A percentile compares a stretch with the other conserved stretches of the same genome.
These are phyloP conservation scores for Polylopha cassiicola DNA, from an alignment of 2,888 invertebrate genomes.

Conservation along the genomic window DNA sequence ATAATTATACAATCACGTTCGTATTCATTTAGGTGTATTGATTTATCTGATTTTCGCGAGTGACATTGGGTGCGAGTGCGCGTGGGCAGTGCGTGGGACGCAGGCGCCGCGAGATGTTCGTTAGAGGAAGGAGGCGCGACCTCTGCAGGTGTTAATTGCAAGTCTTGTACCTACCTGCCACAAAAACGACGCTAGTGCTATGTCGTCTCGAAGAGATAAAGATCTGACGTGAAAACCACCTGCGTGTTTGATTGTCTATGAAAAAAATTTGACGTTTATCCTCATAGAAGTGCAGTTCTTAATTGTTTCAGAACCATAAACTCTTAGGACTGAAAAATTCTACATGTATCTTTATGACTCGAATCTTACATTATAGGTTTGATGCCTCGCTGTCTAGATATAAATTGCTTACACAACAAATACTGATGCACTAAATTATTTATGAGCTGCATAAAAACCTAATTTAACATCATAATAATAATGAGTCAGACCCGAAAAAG, in stretches of 20 bases:
- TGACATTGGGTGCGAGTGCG: constrained; percentile 32
- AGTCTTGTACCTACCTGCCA: constrained; percentile 26
- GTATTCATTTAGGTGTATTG: constrained; percentile 41
- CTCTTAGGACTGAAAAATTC: no score
- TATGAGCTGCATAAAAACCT: constrained; percentile 36
- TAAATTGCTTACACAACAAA: neutral
- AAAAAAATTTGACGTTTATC: constrained; percentile 1
- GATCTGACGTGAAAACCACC: constrained; percentile 12
- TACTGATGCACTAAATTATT: constrained; percentile 21
- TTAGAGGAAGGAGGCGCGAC: constrained; percentile 32
- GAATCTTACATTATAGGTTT: no score
- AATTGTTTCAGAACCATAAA: no score
- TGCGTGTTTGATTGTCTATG: constrained; percentile 3
- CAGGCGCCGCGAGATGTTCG: constrained; percentile 37
- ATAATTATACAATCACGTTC: constrained; percentile 45
- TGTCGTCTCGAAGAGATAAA: constrained; percentile 5
- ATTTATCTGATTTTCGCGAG: constrained; percentile 41
- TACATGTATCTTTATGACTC: no score
- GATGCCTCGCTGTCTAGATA: no score
- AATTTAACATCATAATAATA: constrained; percentile 41
- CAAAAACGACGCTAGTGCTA: constrained; percentile 11
- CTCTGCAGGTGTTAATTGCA: constrained; percentile 57
- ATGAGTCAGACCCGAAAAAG: constrained; percentile 50
- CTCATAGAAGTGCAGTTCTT: no score
- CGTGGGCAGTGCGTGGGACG: constrained; percentile 45